Conservation (phyloP, 1,140 invertebrate genomes). For the Formica selysi region DNA sequence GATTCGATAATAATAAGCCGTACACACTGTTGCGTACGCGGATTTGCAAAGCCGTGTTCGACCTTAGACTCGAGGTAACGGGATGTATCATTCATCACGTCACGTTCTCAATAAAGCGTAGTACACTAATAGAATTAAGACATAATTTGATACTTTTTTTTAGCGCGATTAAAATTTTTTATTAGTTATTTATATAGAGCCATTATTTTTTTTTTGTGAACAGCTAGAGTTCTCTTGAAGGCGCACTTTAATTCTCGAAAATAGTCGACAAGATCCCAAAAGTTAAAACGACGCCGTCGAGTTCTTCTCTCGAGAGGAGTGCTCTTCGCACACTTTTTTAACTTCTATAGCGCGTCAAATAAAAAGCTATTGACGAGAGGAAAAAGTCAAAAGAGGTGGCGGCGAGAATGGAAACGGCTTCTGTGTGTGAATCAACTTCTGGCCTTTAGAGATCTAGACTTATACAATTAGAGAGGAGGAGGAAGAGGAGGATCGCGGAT, state of each 20-base stretch:
- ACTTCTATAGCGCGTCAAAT: neutral
- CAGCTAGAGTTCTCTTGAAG: neutral
- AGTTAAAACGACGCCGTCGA: conserved; percentile 14
- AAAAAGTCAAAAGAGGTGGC: neutral
- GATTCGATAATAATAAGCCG: neutral
- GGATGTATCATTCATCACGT: conserved; percentile 18
- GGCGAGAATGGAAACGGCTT: neutral
- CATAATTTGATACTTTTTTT: neutral
- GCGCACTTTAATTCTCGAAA: neutral
- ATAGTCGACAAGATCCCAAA: neutral
- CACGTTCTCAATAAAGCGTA: neutral
- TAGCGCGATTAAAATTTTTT: neutral
- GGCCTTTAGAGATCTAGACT: too few relatives aligned
- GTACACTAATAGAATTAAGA: neutral
- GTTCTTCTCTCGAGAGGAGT: conserved; percentile 2
- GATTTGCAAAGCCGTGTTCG: conserved; percentile 12
- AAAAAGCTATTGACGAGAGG: conserved; percentile 21
- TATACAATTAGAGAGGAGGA: neutral
- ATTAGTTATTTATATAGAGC: too few relatives aligned
- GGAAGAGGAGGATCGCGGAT: conserved; percentile 7
- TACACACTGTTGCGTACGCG: conserved; percentile 34
- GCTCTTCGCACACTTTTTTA: conserved; percentile 17
- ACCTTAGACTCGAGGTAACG: neutral
- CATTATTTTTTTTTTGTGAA: neutral
- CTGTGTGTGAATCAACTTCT: conserved; percentile 1